Evolutionary conservation across 2,797 vertebrate species (phyloP), one percentile per base, ranked within the genome.

Genomic region (Phoebastria nigripes): DNA sequence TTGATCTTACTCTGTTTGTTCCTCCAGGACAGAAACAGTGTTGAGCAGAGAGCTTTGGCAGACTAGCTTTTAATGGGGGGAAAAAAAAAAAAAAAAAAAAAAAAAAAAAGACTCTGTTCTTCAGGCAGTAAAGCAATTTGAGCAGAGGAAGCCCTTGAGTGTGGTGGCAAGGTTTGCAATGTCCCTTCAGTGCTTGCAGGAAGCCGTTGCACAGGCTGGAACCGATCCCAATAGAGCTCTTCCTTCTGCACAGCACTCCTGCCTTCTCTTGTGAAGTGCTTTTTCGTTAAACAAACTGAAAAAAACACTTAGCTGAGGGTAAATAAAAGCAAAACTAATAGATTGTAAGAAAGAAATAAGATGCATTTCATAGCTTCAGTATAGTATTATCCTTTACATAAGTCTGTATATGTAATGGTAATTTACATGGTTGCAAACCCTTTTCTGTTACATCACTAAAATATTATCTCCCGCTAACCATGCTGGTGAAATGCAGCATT

Each of bases 371-470:
- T 1, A 54, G 39, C 26, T 51, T 55, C 47, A 22, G 20, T 14
- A 1, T 3, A 12, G 15, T 28, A n/a, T 18, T n/a, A 19, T 49
- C 20, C 35, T 74, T 44, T 11, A 47, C 11, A 1, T 2, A 33
- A 59, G 10, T 18, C 28, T 83, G 31, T 31, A 28, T 4, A 51
- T 15, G 41, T 5, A 31, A 54, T n/a, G 8, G 25, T 5, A 12
- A 82, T 37, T 49, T 63, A 18, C 59, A 12, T 6, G 28, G 24
- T 8, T 61, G 31, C 5, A 70, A 67, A 33, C 41, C 54, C 37
- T 63, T 24, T 71, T 41, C 54, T 62, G 15, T 41, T 7, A 47
- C 6, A n/a, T 12, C n/a, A 42, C 12, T 35, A 46, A 72, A 82
- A 80, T n/a, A 71, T 6, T 59, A 0, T 35, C 16, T 74, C 42